Evolutionary conservation across 1,140 invertebrate genomes (phyloP), one percentile per base, ranked within the genome.

Genomic region (Aphelenchoides fujianensis): DNA sequence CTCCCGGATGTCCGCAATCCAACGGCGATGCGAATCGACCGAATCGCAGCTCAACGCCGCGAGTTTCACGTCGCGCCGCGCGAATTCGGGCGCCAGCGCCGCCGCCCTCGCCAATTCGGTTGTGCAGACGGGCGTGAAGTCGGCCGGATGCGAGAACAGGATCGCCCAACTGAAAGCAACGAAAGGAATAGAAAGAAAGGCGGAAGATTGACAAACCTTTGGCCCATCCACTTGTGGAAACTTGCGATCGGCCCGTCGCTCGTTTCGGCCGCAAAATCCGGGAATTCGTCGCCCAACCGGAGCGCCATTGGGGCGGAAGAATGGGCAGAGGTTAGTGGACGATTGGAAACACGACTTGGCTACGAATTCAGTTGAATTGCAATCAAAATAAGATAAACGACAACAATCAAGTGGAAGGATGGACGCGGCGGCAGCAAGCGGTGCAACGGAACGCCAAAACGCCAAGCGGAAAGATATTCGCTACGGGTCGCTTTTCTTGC

Each of bases 51-150:
- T 97, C 23, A 97, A 83, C 0, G 93, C 94, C 82, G 96, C 91
- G 1, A 95, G 86, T 87, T 97, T 97, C 0, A 95, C 90, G 77
- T 90, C 89, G 1, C 94, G 88, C 78, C 91, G 91, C 31, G 88
- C 83, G 85, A 98, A 98, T 80, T 92, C 89, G 0, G 89, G 88
- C 9, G 88, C 83, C 73, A 93, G 87, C 37, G 91, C 88, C 1
- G 91, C 90, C 59, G 92, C 89, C 48, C 89, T 85, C 3, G 91
- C 92, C 70, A 96, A 85, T 85, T 96, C 93, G 0, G 94, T 96
- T 7, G 93, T 95, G 83, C 94, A 77, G 0, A 96, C 93, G 16
- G 93, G 94, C 0, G 94, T 95, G 83, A 92, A 95, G 84, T 95
- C 93, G 23, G 91, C 90, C 0, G 93, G 93, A 85, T 96, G 94